Evolutionary conservation across 1,140 invertebrate genomes (phyloP).

Genomic region (Drepana arcuata): DNA sequence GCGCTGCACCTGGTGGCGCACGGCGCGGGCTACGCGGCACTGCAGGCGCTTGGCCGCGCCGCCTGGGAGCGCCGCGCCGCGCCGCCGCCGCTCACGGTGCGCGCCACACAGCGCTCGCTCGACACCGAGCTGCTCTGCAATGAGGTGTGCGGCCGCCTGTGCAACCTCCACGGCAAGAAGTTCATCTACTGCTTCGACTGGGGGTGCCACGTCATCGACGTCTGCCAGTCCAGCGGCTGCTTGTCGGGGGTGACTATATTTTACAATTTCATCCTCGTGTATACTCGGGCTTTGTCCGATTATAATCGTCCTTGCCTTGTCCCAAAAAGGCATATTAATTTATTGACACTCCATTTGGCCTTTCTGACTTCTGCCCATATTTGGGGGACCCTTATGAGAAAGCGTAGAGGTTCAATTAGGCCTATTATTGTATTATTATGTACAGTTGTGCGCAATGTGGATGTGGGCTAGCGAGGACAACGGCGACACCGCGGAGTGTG

Average conservation of each 20-base stretch:
- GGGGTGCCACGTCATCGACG: constrained; percentile 69
- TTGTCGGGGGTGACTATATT: constrained; percentile 64
- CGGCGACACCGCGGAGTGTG: constrained; percentile 25
- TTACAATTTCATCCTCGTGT: no score
- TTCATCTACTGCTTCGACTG: constrained; percentile 71
- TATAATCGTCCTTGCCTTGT: no score
- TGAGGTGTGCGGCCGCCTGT: constrained; percentile 61
- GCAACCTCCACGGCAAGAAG: constrained; percentile 50
- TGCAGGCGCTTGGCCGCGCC: constrained; percentile 51
- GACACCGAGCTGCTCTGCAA: constrained; percentile 67
- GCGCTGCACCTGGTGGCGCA: constrained; percentile 56
- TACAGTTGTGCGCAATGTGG: constrained; percentile 66
- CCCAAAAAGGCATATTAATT: no score
- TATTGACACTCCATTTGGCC: no score
- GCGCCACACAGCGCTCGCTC: constrained; percentile 56
- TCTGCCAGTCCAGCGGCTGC: constrained; percentile 66
- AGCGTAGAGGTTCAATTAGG: no score
- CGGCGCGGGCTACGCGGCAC: constrained; percentile 50
- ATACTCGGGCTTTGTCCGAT: no score
- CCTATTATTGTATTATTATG: no score
- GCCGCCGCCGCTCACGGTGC: constrained; percentile 34
- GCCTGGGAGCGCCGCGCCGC: constrained; percentile 44
- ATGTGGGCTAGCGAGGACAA: constrained; percentile 53
- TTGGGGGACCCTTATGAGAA: no score
- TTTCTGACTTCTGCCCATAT: no score